Evolutionary conservation across 2,113 vertebrate species (phyloP).

Genomic region (Columba janthina): DNA sequence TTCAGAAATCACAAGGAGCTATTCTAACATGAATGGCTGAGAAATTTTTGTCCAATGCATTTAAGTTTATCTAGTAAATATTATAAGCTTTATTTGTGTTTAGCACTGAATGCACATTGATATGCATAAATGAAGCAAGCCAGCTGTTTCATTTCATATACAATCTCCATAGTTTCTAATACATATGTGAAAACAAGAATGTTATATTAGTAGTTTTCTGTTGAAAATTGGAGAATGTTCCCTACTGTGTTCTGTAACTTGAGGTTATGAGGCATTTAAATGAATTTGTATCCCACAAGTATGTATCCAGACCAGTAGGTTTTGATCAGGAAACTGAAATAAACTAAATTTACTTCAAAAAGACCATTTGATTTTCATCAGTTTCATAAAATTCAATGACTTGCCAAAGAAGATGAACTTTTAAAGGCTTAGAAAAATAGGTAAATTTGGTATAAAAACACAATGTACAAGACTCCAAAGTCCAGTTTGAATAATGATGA

Average conservation of each 20-base stretch:
- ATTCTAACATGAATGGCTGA: neutral
- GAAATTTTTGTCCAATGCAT: neutral
- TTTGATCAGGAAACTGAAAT: conserved; percentile 19
- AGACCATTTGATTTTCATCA: neutral
- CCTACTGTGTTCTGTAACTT: conserved; percentile 30
- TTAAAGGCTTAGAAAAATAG: neutral
- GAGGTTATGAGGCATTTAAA: conserved; percentile 5
- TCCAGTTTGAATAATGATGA: neutral
- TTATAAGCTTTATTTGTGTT: neutral
- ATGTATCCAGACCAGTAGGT: neutral
- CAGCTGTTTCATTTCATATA: neutral
- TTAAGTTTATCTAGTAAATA: neutral
- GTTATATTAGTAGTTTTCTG: neutral
- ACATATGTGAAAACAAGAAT: neutral
- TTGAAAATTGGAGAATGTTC: neutral
- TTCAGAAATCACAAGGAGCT: neutral
- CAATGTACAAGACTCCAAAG: neutral
- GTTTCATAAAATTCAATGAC: neutral
- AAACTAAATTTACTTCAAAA: conserved; percentile 42
- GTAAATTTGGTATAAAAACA: neutral
- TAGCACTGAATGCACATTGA: neutral
- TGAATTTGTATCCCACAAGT: neutral
- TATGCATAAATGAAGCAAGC: neutral
- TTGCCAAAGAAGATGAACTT: neutral
- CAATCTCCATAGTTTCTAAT: neutral